Base-by-base conservation (phyloP, 1,140 invertebrate species). In the Sycophila sp. region DNA sequence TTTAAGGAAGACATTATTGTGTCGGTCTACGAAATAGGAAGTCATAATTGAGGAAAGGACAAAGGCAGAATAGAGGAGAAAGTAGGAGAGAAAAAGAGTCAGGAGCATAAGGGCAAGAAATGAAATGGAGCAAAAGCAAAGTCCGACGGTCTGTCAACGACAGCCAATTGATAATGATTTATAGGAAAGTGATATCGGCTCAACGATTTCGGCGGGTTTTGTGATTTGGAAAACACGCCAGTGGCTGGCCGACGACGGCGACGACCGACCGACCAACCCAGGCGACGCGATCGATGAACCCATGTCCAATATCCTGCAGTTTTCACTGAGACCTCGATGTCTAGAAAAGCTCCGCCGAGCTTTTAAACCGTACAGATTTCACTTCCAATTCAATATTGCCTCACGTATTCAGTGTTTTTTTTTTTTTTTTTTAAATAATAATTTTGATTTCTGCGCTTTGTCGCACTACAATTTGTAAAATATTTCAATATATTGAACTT, bases 101-200 rank as follows among this genome's bases (percentile, higher is more conserved):
- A 17, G 3, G 19, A 53, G 30, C 2, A 32, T 19, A 17, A 42
- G 34, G 67, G n/a, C 10, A 62, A 69, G 42, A 63, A 45, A 34
- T 30, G 30, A 56, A 60, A 73, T 60, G 36, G 56, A 65, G 53
- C 51, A 42, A 34, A 67, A 34, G 28, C 45, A 42, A 42, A 19
- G 47, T 49, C 15, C 55, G 69, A 72, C 71, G 69, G 71, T 56
- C 68, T 77, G 72, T 74, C 68, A 71, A 64, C 66, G 59, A 64
- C 78, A 78, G 70, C 38, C 76, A 73, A 78, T 77, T 79, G 76
- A 79, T 79, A 73, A 78, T 80, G 78, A 80, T 80, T 80, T 80
- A 79, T 77, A 69, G 62, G 24, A 40, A 73, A 38, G 49, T 66
- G 67, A 69, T 71, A 71, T 55, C 69, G 76, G 72, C 26, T 49